Base-by-base conservation (phyloP, 1,140 invertebrate genomes). In the Brachionus rotundiformis region DNA sequence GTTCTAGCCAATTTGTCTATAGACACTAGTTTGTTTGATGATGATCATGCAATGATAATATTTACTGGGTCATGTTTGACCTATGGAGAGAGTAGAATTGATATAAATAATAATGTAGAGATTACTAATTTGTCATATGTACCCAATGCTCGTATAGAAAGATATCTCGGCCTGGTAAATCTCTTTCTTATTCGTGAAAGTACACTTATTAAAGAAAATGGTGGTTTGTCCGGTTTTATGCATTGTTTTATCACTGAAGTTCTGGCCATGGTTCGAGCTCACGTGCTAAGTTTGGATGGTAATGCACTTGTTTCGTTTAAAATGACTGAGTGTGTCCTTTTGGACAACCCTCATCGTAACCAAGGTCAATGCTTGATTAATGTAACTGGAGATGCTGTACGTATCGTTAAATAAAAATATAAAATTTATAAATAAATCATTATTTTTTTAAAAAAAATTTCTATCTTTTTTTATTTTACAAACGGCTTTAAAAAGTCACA, bases 181-280 rank as follows among this genome's bases (percentile, higher is more conserved):
- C 95, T 97, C 85, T 95, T 96, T 88, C 95, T 98, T 84, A 96
- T 98, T 83, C 89, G 95, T 75, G 95, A 98, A 89, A 94, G 93
- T 81, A 96, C 94, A 0, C 94, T 93, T 33, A 92, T 97, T 82
- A 89, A 94, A 85, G 95, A 97, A 89, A 82, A 84, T 77, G 95
- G 95, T 81, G 95, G 95, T 19, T 89, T 95, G 11, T 95, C 93
- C 87, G 94, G 94, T 2, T 96, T 98, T 88, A 92, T 96, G 61
- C 95, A 97, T 85, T 93, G 92, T 82, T 96, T 97, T 87, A 91
- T 96, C 8, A 93, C 93, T 8, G 95, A 98, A 90, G 92, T 93
- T 19, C 86, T 96, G 84, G 94, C 94, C 0, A 95, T 97, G 82
- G 93, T 95, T 10, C 90, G 95, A 63, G 94, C 95, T 13, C 95